Percentiles rank a stretch among this genome's conserved stretches.
Conservation (phyloP, 2,888 invertebrate species). For the Nomada ruficornis region DNA sequence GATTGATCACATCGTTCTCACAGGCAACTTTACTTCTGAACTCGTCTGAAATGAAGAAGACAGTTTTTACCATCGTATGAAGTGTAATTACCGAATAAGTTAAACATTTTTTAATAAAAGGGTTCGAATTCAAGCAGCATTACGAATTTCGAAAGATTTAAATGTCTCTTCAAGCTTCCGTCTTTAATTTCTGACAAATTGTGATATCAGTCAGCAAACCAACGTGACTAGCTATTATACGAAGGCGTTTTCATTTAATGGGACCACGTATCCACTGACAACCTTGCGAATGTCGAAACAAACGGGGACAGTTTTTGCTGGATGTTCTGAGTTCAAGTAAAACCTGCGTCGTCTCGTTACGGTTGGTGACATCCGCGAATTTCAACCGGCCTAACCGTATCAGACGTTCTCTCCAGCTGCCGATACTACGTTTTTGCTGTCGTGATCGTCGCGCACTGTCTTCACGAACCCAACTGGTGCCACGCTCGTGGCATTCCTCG, state of each 20-base stretch:
- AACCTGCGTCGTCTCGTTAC: constrained; percentile 57
- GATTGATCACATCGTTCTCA: constrained; percentile 94
- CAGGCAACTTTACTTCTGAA: constrained; percentile 97
- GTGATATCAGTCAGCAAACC: too few relatives aligned
- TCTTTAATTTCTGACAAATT: too few relatives aligned
- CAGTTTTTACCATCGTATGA: constrained; percentile 20
- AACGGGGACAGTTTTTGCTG: constrained; percentile 42
- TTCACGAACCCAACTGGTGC: constrained; percentile 17
- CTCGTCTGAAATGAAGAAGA: constrained; percentile 89
- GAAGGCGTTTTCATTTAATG: background rate
- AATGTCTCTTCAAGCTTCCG: too few relatives aligned
- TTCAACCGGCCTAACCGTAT: constrained; percentile 55
- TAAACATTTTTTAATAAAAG: too few relatives aligned
- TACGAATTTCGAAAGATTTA: too few relatives aligned
- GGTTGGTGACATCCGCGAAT: constrained; percentile 46
- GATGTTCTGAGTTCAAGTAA: constrained; percentile 23
- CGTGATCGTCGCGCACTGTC: background rate
- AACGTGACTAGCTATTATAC: background rate
- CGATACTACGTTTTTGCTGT: constrained; percentile 50
- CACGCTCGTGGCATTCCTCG: constrained; percentile 20
- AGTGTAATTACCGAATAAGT: constrained; percentile 16
- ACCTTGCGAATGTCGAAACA: constrained; percentile 7
- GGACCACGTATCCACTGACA: background rate
- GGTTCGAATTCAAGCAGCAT: too few relatives aligned
- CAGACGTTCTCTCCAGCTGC: constrained; percentile 29